These are phyloP conservation scores for Mylabris sibirica DNA, from an alignment of 2,888 invertebrate genomes.

Conservation along the genomic window DNA sequence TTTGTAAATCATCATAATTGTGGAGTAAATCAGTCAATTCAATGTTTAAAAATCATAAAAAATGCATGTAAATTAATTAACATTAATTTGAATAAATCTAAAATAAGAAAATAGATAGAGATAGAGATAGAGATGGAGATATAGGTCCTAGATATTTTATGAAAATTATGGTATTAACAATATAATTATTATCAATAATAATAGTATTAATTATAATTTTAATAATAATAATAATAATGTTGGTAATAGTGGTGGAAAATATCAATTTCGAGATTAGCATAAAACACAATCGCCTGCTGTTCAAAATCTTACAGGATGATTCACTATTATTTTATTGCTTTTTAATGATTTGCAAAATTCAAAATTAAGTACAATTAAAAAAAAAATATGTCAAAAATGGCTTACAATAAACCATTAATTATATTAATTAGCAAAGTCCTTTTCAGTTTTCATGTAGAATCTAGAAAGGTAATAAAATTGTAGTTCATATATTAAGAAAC, in stretches of 20 bases:
- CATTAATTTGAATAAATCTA: neutral
- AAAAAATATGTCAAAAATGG: no score
- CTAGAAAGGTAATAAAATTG: no score
- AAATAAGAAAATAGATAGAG: neutral
- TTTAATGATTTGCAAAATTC: no score
- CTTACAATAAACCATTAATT: no score
- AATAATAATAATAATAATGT: neutral
- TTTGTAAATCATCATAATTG: neutral
- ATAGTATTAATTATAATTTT: neutral
- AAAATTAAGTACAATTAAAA: no score
- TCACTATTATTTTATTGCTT: no score
- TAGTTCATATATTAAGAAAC: no score
- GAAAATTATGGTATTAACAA: neutral
- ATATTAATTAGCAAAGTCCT: no score
- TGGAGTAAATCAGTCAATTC: neutral
- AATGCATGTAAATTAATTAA: neutral
- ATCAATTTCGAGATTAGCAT: slow-evolving; percentile 34
- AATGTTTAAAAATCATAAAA: neutral
- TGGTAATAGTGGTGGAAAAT: slow-evolving; percentile 16
- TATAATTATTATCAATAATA: neutral
- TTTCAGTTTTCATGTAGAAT: no score
- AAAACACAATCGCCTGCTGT: slow-evolving; percentile 41
- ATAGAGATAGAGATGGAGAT: neutral
- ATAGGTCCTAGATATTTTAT: neutral
- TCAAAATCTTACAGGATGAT: slow-evolving; percentile 34